Evolutionary conservation across 2,888 invertebrate species (phyloP).

Genomic region (Eupithecia insigniata): DNA sequence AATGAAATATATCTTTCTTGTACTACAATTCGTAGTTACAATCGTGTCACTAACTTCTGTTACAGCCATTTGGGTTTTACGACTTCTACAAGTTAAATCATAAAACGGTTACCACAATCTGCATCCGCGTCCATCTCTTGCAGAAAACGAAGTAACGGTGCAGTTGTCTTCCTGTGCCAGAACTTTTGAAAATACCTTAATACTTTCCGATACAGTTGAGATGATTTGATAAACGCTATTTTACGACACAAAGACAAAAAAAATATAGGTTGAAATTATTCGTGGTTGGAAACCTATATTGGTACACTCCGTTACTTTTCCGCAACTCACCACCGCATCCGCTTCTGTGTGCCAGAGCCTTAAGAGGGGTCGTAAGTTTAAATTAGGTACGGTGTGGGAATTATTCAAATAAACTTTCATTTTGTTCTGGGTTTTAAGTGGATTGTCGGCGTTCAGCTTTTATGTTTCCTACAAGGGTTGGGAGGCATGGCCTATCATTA

Average conservation of each 20-base stretch:
- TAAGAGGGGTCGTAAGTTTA: constrained; percentile 33
- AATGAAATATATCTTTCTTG: neutral
- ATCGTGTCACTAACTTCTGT: neutral
- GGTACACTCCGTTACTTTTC: neutral
- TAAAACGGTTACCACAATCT: neutral
- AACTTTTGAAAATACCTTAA: neutral
- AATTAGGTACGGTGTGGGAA: constrained; percentile 34
- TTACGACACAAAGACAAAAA: too few species aligned
- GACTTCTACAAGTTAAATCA: neutral
- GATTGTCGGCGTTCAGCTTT: constrained; percentile 28
- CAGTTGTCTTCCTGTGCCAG: neutral
- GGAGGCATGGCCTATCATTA: constrained; percentile 22
- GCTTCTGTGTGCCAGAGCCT: neutral
- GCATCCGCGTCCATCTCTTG: neutral
- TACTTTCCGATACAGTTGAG: too few species aligned
- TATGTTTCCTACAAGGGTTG: constrained; percentile 26
- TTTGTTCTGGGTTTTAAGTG: constrained; percentile 32
- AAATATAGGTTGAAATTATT: too few species aligned
- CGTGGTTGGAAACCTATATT: neutral
- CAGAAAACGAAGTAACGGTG: neutral
- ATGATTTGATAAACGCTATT: too few species aligned
- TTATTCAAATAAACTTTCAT: constrained; percentile 37
- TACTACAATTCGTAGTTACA: neutral
- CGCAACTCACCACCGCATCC: neutral
- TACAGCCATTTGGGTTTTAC: neutral